Conservation (phyloP, 2,113 vertebrate genomes). For the Myxocyprinus asiaticus region DNA sequence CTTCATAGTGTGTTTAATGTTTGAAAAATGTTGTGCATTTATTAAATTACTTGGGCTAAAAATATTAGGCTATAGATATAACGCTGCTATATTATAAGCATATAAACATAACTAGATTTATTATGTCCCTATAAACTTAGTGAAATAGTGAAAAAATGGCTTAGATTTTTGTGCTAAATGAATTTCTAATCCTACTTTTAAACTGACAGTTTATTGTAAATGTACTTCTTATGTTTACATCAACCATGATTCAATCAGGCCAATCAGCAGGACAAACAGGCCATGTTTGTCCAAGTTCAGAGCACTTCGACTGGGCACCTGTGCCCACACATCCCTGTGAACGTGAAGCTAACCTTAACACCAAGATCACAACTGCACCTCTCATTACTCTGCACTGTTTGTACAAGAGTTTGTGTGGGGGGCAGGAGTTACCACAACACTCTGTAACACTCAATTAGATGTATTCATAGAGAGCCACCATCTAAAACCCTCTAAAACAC, state of each 20-base stretch:
- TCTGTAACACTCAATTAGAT: constrained; percentile 7
- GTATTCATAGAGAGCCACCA: not conserved
- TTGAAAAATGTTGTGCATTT: too few species aligned
- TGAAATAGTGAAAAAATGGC: too few species aligned
- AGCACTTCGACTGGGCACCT: constrained; percentile 62
- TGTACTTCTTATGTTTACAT: constrained; percentile 66
- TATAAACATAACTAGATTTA: too few species aligned
- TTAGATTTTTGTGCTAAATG: too few species aligned
- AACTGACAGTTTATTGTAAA: constrained; percentile 72
- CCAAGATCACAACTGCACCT: constrained; percentile 70
- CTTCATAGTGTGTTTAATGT: too few species aligned
- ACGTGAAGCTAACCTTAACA: constrained; percentile 71
- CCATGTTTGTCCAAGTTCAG: constrained; percentile 65
- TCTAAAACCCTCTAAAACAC: too few species aligned
- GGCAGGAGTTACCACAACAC: constrained; percentile 10
- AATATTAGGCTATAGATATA: too few species aligned
- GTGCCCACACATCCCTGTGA: constrained; percentile 60
- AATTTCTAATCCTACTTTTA: not conserved
- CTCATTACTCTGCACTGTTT: constrained; percentile 71
- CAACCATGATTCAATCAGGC: constrained; percentile 42
- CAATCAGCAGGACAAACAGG: constrained; percentile 77
- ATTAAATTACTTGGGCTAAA: too few species aligned
- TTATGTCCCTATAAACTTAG: too few species aligned
- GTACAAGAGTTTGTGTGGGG: constrained; percentile 55
- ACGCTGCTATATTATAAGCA: too few species aligned